Percentiles rank a stretch among this genome's conserved stretches.
Evolutionary conservation across 1,140 invertebrate species (phyloP).

Genomic region (Drosophila trapezifrons): DNA sequence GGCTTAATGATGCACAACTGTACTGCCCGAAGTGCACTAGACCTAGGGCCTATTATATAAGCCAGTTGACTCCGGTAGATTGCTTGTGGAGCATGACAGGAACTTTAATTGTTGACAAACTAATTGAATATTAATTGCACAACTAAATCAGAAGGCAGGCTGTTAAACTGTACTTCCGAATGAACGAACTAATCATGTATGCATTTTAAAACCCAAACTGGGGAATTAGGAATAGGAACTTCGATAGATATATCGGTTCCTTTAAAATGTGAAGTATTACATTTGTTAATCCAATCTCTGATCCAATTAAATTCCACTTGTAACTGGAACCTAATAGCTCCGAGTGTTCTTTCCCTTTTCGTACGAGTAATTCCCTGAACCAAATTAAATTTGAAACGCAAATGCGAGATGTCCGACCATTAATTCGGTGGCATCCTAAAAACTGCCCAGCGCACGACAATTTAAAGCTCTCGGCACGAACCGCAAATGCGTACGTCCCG

Average conservation of each 20-base stretch:
- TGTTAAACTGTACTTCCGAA: not conserved
- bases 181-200: no score
- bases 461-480: constrained; percentile 73
- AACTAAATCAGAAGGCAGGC: not conserved
- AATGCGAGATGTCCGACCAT: constrained; percentile 21
- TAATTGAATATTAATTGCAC: constrained; percentile 22
- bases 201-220: not conserved
- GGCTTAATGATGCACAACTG: constrained; percentile 9
- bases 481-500: constrained; percentile 43
- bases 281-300: no score
- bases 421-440: constrained; percentile 68
- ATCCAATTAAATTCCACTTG: constrained; percentile 1
- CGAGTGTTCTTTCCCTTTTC: constrained; percentile 16
- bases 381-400: constrained; percentile 35
- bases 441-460: constrained; percentile 58
- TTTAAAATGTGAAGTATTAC: no score
- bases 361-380: constrained; percentile 6
- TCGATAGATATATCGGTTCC: no score
- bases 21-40: not conserved
- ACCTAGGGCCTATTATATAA: constrained; percentile 12
- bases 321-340: not conserved
- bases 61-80: not conserved
- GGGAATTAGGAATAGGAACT: no score
- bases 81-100: constrained; percentile 15
- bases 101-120: constrained; percentile 14